A percentile compares a stretch with the other conserved stretches of the same genome.
phyloP scores from a whole-genome alignment of 2,113 vertebrate genomes.

The Aplodontia rufa region DNA sequence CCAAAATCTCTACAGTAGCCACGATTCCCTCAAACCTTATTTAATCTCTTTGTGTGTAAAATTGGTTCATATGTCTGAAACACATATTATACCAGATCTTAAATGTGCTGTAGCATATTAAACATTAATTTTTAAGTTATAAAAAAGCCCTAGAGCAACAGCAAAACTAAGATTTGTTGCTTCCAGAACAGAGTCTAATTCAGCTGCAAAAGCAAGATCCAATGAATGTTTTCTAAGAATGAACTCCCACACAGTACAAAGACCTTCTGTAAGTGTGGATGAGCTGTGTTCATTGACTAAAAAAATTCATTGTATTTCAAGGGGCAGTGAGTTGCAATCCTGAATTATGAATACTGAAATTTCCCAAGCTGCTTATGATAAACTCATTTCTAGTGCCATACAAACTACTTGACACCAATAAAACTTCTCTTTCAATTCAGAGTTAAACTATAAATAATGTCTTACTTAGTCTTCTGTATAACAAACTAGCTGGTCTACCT shows the following conservation, averaged over 20 bases:
- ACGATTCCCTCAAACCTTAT: slow-evolving; percentile 7
- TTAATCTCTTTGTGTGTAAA: not conserved
- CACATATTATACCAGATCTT: not conserved
- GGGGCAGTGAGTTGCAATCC: not conserved
- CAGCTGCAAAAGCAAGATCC: not conserved
- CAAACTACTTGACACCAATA: slow-evolving; percentile 34
- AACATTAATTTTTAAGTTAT: slow-evolving; percentile 59
- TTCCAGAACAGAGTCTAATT: slow-evolving; percentile 48
- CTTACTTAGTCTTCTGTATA: not conserved
- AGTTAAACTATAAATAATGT: slow-evolving; percentile 51
- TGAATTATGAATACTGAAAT: not conserved
- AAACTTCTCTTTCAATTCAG: slow-evolving; percentile 44
- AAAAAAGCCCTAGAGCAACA: not conserved
- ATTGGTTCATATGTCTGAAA: slow-evolving; percentile 3
- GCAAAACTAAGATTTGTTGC: not conserved
- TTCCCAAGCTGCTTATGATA: not conserved
- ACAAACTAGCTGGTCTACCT: not conserved
- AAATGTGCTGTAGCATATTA: slow-evolving; percentile 40
- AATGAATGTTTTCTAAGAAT: slow-evolving; percentile 43
- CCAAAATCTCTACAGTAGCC: not conserved
- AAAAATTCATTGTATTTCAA: slow-evolving; percentile 11
- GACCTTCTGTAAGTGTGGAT: not conserved
- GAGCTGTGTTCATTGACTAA: not conserved
- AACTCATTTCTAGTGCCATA: slow-evolving; percentile 15
- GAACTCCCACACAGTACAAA: not conserved